These are phyloP conservation scores for Bellardia bayeri DNA, from an alignment of 2,888 invertebrate species.

Conservation along the genomic window DNA sequence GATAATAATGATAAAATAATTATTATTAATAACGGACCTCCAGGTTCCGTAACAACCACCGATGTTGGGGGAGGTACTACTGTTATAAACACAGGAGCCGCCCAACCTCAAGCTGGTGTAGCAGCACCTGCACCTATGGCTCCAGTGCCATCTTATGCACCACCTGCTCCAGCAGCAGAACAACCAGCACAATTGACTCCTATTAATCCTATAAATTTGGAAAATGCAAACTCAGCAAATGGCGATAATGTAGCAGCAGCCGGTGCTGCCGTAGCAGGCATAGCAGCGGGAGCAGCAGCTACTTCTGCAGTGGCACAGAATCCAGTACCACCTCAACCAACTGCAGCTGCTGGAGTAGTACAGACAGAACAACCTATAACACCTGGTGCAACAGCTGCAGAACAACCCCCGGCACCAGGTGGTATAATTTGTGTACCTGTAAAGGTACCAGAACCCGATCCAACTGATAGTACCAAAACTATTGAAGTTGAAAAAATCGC, in stretches of 20 bases:
- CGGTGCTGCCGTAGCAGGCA: slow-evolving; percentile 28
- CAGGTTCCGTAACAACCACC: slow-evolving; percentile 80
- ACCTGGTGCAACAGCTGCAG: slow-evolving; percentile 66
- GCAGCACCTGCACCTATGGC: slow-evolving; percentile 7
- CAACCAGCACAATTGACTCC: slow-evolving; percentile 48
- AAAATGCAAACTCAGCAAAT: slow-evolving; percentile 5
- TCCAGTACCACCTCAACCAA: slow-evolving; percentile 46
- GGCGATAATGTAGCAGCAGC: slow-evolving; percentile 37
- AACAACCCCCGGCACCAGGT: slow-evolving; percentile 75
- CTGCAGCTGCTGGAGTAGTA: background rate
- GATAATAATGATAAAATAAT: slow-evolving; percentile 81
- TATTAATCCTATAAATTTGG: slow-evolving; percentile 31
- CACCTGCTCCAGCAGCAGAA: slow-evolving; percentile 47
- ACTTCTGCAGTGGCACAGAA: slow-evolving; percentile 50
- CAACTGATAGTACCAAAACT: slow-evolving; percentile 80
- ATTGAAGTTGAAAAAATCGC: slow-evolving; percentile 81
- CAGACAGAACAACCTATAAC: slow-evolving; percentile 38
- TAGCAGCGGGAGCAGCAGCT: slow-evolving; percentile 52
- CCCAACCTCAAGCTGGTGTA: slow-evolving; percentile 58
- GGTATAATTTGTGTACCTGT: slow-evolving; percentile 82
- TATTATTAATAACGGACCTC: slow-evolving; percentile 83
- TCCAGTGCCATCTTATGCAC: slow-evolving; percentile 75
- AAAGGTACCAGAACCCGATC: slow-evolving; percentile 82
- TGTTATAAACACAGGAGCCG: slow-evolving; percentile 77
- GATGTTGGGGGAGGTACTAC: slow-evolving; percentile 79